Percentiles rank a stretch among this genome's conserved stretches.
phyloP scores from a whole-genome alignment of 2,797 vertebrate genomes.

The Microcaecilia unicolor region DNA sequence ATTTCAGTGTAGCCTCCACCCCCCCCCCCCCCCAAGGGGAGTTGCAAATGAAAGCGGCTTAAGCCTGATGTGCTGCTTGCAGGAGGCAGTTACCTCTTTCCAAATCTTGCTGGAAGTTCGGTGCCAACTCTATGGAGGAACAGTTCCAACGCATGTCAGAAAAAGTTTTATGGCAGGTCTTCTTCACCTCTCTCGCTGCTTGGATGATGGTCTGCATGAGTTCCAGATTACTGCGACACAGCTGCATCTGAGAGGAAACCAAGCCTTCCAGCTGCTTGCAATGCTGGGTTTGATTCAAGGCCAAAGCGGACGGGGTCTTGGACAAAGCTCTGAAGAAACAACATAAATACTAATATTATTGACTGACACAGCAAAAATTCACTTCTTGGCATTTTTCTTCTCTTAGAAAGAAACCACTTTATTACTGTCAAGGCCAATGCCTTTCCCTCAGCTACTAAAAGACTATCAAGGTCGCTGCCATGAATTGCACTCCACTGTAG shows the following conservation, averaged over 20 bases:
- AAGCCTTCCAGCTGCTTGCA: constrained; percentile 88
- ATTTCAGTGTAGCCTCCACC: no score
- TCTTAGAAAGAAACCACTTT: background rate
- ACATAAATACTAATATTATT: background rate
- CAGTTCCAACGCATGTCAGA: constrained; percentile 97
- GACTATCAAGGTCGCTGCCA: no score
- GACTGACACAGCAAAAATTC: background rate
- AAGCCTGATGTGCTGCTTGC: no score
- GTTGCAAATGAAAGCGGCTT: no score
- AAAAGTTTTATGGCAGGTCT: constrained; percentile 90
- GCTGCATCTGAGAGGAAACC: constrained; percentile 89
- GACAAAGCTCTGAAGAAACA: constrained; percentile 70
- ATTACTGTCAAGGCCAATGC: accelerated
- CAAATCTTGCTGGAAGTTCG: constrained; percentile 84
- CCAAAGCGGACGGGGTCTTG: constrained; percentile 64
- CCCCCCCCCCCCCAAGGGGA: no score
- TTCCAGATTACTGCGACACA: constrained; percentile 94
- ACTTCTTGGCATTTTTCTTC: background rate
- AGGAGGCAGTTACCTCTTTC: constrained; percentile 95
- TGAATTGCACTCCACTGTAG: no score
- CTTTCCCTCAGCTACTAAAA: no score
- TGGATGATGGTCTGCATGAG: constrained; percentile 91
- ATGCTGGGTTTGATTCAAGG: constrained; percentile 90
- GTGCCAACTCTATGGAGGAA: constrained; percentile 82
- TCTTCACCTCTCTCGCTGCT: constrained; percentile 83